A percentile compares a stretch with the other conserved stretches of the same genome.
Evolutionary conservation across 1,140 invertebrate genomes (phyloP).

Genomic region (Brachionus calyciflorus): DNA sequence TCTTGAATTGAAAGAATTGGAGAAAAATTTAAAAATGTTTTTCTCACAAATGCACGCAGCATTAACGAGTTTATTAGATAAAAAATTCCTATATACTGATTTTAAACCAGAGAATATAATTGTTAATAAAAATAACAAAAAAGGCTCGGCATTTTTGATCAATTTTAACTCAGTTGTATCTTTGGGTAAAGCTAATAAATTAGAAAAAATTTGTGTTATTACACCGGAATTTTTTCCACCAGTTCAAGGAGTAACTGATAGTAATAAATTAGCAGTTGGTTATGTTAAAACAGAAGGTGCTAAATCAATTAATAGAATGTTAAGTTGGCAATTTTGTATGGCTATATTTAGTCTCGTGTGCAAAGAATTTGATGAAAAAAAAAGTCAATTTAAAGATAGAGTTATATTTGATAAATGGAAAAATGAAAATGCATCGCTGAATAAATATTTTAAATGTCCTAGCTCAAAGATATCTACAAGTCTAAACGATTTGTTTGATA

Average conservation of each 20-base stretch:
- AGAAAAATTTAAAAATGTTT: neutral
- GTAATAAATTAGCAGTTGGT: neutral
- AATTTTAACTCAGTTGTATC: constrained; percentile 16
- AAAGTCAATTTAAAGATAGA: constrained; percentile 1
- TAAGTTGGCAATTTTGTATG: constrained; percentile 33
- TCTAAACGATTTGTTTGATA: neutral
- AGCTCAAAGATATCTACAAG: constrained; percentile 4
- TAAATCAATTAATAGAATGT: neutral
- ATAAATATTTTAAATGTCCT: constrained; percentile 8
- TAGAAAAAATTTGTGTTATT: neutral
- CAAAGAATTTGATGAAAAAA: neutral
- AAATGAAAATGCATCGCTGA: constrained; percentile 19
- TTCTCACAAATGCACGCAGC: neutral
- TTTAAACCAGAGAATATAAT: constrained; percentile 34
- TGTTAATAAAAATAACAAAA: constrained; percentile 28
- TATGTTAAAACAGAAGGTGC: neutral
- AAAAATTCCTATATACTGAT: neutral
- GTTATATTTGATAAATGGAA: constrained; percentile 15
- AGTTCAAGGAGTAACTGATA: neutral
- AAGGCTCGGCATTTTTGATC: neutral
- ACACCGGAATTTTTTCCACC: constrained; percentile 14
- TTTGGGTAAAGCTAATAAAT: neutral
- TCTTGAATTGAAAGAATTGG: neutral
- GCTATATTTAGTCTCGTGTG: constrained; percentile 23
- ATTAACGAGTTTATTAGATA: neutral